phyloP scores from a whole-genome alignment of 2,797 vertebrate genomes.

The Otolemur crassicaudatus region DNA sequence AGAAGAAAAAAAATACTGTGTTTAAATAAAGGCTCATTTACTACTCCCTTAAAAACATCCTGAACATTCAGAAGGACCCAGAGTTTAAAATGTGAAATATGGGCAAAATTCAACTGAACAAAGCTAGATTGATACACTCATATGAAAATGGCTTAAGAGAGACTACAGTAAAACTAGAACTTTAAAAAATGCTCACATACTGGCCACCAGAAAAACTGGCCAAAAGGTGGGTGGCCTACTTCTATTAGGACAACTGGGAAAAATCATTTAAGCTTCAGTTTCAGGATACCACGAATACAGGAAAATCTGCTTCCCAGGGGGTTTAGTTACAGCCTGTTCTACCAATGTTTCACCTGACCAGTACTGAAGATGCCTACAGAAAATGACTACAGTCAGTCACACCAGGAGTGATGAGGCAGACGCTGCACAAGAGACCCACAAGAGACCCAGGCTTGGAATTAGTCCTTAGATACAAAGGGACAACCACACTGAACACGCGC shows the following conservation, averaged over 20 bases:
- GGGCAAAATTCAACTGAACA: constrained; percentile 20
- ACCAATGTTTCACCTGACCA: neutral
- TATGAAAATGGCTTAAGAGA: constrained; percentile 6
- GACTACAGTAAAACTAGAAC: neutral
- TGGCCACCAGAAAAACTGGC: neutral
- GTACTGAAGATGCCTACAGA: neutral
- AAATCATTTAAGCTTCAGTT: neutral
- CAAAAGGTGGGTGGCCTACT: neutral
- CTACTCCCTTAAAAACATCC: neutral
- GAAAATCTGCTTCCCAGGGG: neutral
- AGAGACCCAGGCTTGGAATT: neutral
- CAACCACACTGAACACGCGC: neutral
- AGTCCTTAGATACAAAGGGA: neutral
- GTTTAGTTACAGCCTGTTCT: neutral
- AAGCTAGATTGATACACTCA: neutral
- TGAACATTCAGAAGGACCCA: neutral
- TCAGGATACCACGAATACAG: neutral
- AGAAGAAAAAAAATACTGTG: neutral
- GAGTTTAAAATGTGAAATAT: constrained; percentile 2
- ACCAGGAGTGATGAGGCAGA: neutral
- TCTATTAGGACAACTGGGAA: neutral
- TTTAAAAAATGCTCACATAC: neutral
- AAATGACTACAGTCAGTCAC: neutral
- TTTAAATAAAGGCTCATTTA: neutral
- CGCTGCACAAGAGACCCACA: neutral